A percentile compares a stretch with the other conserved stretches of the same genome.
These are phyloP conservation scores for Drosophila elegans DNA, from an alignment of 1,140 invertebrate species.

Conservation along the genomic window DNA sequence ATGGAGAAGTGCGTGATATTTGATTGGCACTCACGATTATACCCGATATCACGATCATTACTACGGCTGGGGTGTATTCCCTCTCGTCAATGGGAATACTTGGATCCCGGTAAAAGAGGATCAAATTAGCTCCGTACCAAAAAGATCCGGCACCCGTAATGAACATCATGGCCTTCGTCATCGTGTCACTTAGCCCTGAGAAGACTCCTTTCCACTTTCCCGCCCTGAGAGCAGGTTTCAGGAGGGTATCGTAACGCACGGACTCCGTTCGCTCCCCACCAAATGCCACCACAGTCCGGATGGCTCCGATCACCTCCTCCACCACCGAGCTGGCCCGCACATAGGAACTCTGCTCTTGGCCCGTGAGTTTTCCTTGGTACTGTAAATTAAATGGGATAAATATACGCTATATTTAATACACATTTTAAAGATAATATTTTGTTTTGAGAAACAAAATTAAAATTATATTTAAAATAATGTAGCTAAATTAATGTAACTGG, in stretches of 20 bases:
- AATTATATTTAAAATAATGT: too few species aligned
- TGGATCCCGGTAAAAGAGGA: conserved; percentile 85
- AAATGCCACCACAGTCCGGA: conserved; percentile 92
- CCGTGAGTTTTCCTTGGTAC: conserved; percentile 90
- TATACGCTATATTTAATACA: too few species aligned
- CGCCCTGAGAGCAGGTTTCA: conserved; percentile 85
- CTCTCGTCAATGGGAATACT: conserved; percentile 78
- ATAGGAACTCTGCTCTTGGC: conserved; percentile 89
- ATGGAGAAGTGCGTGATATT: conserved; percentile 91
- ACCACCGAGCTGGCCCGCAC: conserved; percentile 91
- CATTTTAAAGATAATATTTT: not conserved
- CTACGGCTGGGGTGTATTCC: conserved; percentile 89
- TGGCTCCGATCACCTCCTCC: conserved; percentile 91
- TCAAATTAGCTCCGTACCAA: conserved; percentile 93
- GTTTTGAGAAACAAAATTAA: not conserved
- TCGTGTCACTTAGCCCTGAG: conserved; percentile 90
- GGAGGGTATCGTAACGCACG: conserved; percentile 87
- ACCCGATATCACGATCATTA: conserved; percentile 92
- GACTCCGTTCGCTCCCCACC: conserved; percentile 91
- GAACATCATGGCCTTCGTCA: conserved; percentile 93
- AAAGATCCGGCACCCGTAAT: conserved; percentile 92
- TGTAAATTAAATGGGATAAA: conserved; percentile 48
- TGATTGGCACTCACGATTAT: conserved; percentile 92
- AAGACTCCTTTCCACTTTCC: conserved; percentile 90
- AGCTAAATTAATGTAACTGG: too few species aligned